Evolutionary conservation across 2,888 invertebrate genomes (phyloP).

Genomic region (Torymus texanus): DNA sequence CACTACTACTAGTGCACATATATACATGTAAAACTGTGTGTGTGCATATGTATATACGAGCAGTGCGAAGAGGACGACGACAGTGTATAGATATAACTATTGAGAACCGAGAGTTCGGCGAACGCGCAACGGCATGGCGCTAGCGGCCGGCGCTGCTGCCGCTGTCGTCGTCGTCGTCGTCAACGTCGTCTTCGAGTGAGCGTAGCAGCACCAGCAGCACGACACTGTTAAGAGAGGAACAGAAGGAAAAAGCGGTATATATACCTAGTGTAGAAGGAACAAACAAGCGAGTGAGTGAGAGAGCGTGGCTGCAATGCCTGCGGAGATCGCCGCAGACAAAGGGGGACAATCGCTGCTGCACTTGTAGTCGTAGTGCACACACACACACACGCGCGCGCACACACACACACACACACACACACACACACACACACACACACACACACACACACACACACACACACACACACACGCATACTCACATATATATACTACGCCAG

Average conservation of each 20-base stretch:
- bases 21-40: neutral
- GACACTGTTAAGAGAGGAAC: neutral
- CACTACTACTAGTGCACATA: neutral
- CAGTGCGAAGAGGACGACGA: no score
- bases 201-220: no score
- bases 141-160: neutral
- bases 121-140: slow-evolving; percentile 16
- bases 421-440: neutral
- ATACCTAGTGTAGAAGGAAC: no score
- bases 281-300: neutral
- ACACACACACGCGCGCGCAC: neutral
- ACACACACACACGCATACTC: no score
- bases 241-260: neutral
- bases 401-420: neutral
- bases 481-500: slow-evolving; percentile 41
- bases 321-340: slow-evolving; percentile 55
- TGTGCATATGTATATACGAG: no score
- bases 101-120: neutral
- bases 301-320: slow-evolving; percentile 25
- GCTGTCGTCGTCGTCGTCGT: slow-evolving; percentile 12
- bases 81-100: no score
- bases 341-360: slow-evolving; percentile 41
- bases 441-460: neutral
- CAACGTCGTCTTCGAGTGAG: neutral
- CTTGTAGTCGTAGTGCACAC: slow-evolving; percentile 21